These are phyloP conservation scores for Melieria picta DNA, from an alignment of 2,888 invertebrate species.

Conservation along the genomic window DNA sequence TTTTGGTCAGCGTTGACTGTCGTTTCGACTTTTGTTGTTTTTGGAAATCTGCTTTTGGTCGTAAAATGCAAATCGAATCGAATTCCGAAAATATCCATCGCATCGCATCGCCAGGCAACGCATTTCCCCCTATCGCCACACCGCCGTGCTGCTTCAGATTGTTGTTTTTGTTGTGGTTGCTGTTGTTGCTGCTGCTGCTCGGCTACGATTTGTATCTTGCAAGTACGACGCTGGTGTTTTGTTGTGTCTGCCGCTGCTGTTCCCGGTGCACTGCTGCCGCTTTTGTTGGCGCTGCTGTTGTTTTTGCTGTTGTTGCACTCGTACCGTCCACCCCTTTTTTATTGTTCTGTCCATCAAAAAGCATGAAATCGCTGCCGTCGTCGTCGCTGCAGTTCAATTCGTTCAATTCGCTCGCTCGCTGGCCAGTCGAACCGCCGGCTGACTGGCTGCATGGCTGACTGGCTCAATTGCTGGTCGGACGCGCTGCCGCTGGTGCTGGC, in stretches of 20 bases:
- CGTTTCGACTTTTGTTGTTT: not conserved
- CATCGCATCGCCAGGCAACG: constrained; percentile 7
- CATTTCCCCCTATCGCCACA: not conserved
- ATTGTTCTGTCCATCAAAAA: constrained; percentile 65
- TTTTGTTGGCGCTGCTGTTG: constrained; percentile 29
- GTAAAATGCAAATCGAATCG: constrained; percentile 32
- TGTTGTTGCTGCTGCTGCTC: not conserved
- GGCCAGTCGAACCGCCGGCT: constrained; percentile 20
- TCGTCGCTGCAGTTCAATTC: constrained; percentile 21
- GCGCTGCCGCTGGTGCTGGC: not conserved
- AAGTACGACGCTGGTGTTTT: not conserved
- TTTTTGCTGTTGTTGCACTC: constrained; percentile 44
- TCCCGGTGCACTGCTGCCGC: constrained; percentile 38
- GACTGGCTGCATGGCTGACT: constrained; percentile 8
- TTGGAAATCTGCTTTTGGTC: constrained; percentile 24
- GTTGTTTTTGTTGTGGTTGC: not conserved
- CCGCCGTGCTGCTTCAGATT: not conserved
- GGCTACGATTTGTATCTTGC: constrained; percentile 6
- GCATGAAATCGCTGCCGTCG: constrained; percentile 20
- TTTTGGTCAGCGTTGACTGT: too few relatives aligned
- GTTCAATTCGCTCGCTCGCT: constrained; percentile 27
- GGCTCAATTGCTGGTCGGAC: constrained; percentile 1
- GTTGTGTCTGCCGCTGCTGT: constrained; percentile 37
- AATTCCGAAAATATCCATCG: constrained; percentile 20
- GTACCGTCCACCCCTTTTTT: constrained; percentile 64